These are phyloP conservation scores for Chloroceryle aenea DNA, from an alignment of 2,113 vertebrate genomes.

Conservation along the genomic window DNA sequence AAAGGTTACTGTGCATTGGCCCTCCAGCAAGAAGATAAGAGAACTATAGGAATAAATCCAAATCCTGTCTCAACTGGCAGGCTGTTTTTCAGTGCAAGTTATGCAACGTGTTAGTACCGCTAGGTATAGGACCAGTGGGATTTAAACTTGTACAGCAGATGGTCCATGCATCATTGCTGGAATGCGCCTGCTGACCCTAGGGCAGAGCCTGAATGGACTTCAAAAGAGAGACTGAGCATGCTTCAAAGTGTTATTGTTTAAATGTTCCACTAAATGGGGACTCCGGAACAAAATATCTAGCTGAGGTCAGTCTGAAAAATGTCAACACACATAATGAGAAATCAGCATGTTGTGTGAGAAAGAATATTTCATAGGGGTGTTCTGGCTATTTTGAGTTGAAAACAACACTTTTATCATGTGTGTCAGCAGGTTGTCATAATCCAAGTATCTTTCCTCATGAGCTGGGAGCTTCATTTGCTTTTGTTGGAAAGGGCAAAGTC, in stretches of 20 bases:
- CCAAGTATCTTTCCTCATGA: background rate
- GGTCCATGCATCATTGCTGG: conserved; percentile 59
- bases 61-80: background rate
- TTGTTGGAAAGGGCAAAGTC: background rate
- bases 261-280: conserved; percentile 72
- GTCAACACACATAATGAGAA: conserved; percentile 65
- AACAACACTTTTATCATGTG: background rate
- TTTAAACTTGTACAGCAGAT: conserved; percentile 68
- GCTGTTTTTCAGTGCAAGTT: conserved; percentile 59
- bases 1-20: background rate
- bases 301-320: conserved; percentile 68
- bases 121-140: conserved; percentile 62
- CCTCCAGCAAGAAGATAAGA: conserved; percentile 35
- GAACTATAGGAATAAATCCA: conserved; percentile 52
- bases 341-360: conserved; percentile 54
- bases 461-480: background rate
- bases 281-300: conserved; percentile 72
- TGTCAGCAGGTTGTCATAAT: conserved; percentile 45
- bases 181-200: conserved; percentile 65
- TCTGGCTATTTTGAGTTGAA: conserved; percentile 3
- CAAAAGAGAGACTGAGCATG: conserved; percentile 66
- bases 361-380: conserved; percentile 35
- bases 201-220: conserved; percentile 70
- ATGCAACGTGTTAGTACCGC: conserved; percentile 58
- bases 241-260: conserved; percentile 73